A percentile compares a stretch with the other conserved stretches of the same genome.
These are phyloP conservation scores for Caenorhabditis sp. DNA, from an alignment of 2,888 invertebrate species.

Conservation along the genomic window DNA sequence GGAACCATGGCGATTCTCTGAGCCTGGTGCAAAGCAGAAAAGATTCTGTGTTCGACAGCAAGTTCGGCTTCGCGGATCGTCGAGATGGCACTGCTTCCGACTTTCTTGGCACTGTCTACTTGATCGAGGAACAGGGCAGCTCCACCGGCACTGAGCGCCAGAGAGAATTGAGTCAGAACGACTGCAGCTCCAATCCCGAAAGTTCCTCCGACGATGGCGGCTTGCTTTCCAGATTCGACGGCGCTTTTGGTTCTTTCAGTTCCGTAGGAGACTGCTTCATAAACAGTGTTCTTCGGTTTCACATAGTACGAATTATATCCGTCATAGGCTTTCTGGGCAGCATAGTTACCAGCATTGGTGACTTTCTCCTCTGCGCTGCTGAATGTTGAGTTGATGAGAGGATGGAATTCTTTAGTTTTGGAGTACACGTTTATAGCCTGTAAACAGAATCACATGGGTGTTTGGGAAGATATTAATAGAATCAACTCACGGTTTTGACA, in stretches of 20 bases:
- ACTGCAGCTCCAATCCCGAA: slow-evolving; percentile 70
- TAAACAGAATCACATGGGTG: not conserved
- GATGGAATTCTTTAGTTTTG: slow-evolving; percentile 63
- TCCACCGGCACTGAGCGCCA: slow-evolving; percentile 66
- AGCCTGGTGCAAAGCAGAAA: slow-evolving; percentile 60
- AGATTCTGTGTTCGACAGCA: slow-evolving; percentile 65
- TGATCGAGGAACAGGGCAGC: slow-evolving; percentile 64
- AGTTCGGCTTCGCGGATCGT: slow-evolving; percentile 56
- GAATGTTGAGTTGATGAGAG: slow-evolving; percentile 55
- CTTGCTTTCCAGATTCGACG: slow-evolving; percentile 60
- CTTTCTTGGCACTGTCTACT: slow-evolving; percentile 52
- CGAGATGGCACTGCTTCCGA: slow-evolving; percentile 59
- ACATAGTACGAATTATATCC: slow-evolving; percentile 66
- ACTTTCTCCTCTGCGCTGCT: slow-evolving; percentile 52
- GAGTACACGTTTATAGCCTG: slow-evolving; percentile 55
- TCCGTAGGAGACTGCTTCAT: slow-evolving; percentile 55
- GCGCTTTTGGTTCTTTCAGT: slow-evolving; percentile 58
- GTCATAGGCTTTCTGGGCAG: slow-evolving; percentile 58
- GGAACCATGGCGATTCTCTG: slow-evolving; percentile 70
- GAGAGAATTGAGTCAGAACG: slow-evolving; percentile 68
- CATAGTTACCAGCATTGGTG: slow-evolving; percentile 37
- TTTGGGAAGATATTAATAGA: too few relatives aligned
- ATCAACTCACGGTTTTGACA: slow-evolving; percentile 41
- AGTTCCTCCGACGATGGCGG: slow-evolving; percentile 64
- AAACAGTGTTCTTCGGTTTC: slow-evolving; percentile 58